These are phyloP conservation scores for Cephus runcator DNA, from an alignment of 2,888 invertebrate species.

Conservation along the genomic window DNA sequence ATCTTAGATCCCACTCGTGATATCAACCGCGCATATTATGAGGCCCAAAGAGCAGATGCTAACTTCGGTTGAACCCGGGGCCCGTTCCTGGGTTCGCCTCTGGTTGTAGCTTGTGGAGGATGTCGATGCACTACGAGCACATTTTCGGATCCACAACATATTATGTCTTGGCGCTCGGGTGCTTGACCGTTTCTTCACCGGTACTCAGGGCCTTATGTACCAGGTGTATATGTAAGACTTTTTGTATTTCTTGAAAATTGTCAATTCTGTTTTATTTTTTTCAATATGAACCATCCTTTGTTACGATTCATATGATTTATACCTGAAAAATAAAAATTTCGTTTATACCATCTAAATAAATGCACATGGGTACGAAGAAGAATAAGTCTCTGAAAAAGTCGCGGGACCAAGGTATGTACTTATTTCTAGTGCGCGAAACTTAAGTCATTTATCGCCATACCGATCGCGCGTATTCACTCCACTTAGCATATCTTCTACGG, in stretches of 20 bases:
- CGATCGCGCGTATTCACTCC: neutral
- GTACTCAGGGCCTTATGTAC: neutral
- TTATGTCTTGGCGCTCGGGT: neutral
- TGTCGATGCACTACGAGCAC: neutral
- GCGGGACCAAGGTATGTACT: neutral
- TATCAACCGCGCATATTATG: slow-evolving; percentile 62
- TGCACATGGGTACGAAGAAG: neutral
- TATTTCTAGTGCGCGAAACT: neutral
- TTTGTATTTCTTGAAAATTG: neutral
- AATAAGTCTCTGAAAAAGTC: neutral
- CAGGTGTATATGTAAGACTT: neutral
- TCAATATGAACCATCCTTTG: too few relatives aligned
- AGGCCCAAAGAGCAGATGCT: slow-evolving; percentile 53
- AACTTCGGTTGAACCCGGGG: slow-evolving; percentile 50
- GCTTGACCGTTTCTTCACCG: neutral
- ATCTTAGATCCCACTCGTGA: slow-evolving; percentile 39
- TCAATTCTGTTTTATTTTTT: neutral
- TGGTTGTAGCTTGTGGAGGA: neutral
- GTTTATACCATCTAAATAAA: neutral
- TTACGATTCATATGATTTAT: too few relatives aligned
- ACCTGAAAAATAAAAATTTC: too few relatives aligned
- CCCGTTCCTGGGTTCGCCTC: slow-evolving; percentile 26
- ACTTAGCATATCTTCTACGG: slow-evolving; percentile 3
- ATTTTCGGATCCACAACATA: neutral
- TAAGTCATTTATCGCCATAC: neutral